These are phyloP conservation scores for Pterocles orientalis DNA, from an alignment of 2,113 vertebrate species.

Conservation along the genomic window DNA sequence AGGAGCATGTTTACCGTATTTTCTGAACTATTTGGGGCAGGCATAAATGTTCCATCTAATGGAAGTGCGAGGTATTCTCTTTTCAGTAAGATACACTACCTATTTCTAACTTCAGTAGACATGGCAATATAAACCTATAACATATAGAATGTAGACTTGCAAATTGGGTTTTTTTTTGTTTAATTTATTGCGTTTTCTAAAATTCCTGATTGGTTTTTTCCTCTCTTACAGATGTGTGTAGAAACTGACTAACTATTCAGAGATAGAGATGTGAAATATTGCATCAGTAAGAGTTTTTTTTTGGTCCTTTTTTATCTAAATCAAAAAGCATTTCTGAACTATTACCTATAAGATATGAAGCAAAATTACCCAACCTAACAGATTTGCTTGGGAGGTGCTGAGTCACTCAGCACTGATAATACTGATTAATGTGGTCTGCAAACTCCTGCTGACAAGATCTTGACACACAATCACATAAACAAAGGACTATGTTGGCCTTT, in stretches of 20 bases:
- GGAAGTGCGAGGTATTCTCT: background rate
- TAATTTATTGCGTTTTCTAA: background rate
- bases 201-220: background rate
- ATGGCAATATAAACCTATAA: background rate
- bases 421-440: slow-evolving; percentile 1
- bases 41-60: background rate
- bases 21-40: background rate
- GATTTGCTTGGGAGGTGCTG: background rate
- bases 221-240: background rate
- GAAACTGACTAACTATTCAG: background rate
- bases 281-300: background rate
- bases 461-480: background rate
- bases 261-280: background rate
- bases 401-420: background rate
- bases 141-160: background rate
- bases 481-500: background rate
- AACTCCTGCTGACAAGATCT: background rate
- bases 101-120: background rate
- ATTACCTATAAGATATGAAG: background rate
- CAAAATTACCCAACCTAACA: background rate
- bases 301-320: background rate
- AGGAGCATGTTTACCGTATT: background rate
- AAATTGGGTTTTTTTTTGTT: background rate
- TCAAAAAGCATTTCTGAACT: background rate
- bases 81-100: background rate